phyloP scores from a whole-genome alignment of 2,797 vertebrate genomes.

The Meriones psammophilus region DNA sequence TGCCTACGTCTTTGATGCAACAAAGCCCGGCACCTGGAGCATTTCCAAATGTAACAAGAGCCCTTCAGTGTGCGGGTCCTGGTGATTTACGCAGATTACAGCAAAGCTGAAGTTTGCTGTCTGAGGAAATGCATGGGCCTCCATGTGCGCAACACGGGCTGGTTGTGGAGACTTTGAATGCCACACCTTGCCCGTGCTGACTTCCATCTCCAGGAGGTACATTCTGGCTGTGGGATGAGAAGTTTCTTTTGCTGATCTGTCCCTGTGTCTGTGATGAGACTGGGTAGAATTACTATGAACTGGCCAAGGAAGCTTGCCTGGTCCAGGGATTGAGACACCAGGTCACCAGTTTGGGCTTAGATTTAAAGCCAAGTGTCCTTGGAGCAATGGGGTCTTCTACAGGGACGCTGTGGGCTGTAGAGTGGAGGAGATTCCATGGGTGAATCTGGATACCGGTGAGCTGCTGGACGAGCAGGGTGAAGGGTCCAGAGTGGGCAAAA shows the following conservation, averaged over 20 bases:
- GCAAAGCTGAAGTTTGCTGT: not conserved
- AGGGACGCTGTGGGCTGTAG: not conserved
- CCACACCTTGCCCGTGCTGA: not conserved
- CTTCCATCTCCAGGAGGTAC: not conserved
- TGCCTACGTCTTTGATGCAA: constrained; percentile 82
- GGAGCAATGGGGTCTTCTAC: not conserved
- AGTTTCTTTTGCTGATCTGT: constrained; percentile 29
- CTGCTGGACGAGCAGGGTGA: not conserved
- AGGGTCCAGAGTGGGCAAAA: not conserved
- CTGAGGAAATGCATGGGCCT: fast-evolving
- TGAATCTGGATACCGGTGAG: not conserved
- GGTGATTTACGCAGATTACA: constrained; percentile 71
- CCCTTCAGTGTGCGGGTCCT: constrained; percentile 70
- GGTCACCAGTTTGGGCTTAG: not conserved
- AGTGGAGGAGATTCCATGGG: not conserved
- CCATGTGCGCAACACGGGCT: not conserved
- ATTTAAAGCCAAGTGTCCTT: not conserved
- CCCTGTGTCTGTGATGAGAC: not conserved
- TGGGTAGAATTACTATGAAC: not conserved
- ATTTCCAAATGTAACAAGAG: constrained; percentile 82
- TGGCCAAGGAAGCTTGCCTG: not conserved
- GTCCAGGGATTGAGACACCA: not conserved
- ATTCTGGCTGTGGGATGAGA: not conserved
- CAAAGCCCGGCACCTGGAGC: constrained; percentile 73
- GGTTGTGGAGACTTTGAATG: not conserved